Evolutionary conservation across 1,140 invertebrate genomes (phyloP).

Genomic region (Drosophila rhopaloa): DNA sequence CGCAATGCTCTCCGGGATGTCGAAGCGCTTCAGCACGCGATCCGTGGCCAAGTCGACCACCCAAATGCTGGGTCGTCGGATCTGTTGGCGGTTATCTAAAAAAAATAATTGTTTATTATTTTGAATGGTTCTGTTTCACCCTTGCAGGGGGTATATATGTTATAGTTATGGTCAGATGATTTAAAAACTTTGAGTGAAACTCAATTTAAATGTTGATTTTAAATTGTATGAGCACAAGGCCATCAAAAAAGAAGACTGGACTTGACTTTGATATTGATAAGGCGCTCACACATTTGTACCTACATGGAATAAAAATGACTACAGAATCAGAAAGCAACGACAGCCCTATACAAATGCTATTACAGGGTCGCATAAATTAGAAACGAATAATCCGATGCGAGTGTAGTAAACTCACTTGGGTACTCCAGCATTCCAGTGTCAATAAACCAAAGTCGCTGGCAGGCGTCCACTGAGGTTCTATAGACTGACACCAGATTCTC

Average conservation of each 20-base stretch:
- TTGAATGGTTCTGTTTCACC: neutral
- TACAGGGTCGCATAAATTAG: no score
- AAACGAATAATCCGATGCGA: neutral
- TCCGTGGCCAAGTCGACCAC: slow-evolving; percentile 88
- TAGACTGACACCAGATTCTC: slow-evolving; percentile 88
- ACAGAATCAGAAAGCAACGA: neutral
- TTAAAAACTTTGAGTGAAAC: no score
- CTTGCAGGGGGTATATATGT: no score
- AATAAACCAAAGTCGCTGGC: slow-evolving; percentile 90
- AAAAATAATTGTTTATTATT: neutral
- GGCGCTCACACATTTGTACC: neutral
- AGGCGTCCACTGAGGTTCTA: slow-evolving; percentile 88
- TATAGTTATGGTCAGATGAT: no score
- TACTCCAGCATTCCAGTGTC: slow-evolving; percentile 87
- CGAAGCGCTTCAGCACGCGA: slow-evolving; percentile 66
- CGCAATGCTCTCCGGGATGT: slow-evolving; percentile 74
- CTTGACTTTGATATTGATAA: neutral
- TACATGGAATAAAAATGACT: no score
- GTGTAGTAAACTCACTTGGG: slow-evolving; percentile 50
- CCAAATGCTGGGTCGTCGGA: slow-evolving; percentile 88
- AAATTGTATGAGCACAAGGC: no score
- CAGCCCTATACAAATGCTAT: neutral
- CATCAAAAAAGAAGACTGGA: neutral
- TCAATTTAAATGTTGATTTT: no score
- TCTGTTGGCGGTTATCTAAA: slow-evolving; percentile 86